Evolutionary conservation across 2,888 invertebrate species (phyloP), one percentile per base, ranked within the genome.

Genomic region (Erynnis tages): DNA sequence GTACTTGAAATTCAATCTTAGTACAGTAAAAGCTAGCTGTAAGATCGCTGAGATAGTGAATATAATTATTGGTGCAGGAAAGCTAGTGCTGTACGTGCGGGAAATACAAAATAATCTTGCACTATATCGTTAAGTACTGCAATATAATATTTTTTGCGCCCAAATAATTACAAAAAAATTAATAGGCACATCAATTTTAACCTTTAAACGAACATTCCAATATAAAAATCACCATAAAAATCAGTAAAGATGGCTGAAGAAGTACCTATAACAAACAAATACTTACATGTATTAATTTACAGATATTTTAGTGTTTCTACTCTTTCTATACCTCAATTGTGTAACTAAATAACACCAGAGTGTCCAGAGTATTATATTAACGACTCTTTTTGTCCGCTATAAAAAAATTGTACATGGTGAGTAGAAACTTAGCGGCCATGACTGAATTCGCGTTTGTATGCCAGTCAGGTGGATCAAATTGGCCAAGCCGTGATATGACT

Each of bases 381-480:
- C 38, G n/a, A 34, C 16, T 8, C 13, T 32, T 38, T 48, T 30
- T 38, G 37, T 21, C 21, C 14, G 2, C 40, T 14, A 11, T 8
- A n/a, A 48, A 16, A 10, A 14, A 25, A 34, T 48, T 40, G 32
- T 19, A 40, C 48, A 40, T 32, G 30, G 32, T 29, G 5, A 43
- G 17, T 48, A 53, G 43, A 55, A 54, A 58, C 52, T 44, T 17
- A 55, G 23, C 48, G 55, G 47, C 55, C 56, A 14, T 60, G 58
- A 56, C 54, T 48, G 50, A 41, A 37, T 41, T 47, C 11, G 30
- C 19, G 27, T 40, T 40, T 13, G 40, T 47, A 41, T 53, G 55
- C 48, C 21, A 34, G 34, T 48, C 48, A 19, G 44, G 27, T 23
- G 29, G 38, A 8, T 34, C n/a, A 37, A 52, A 55, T 48, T 48